Conservation (phyloP, 2,113 vertebrate genomes). For the Dipodomys stephensi region DNA sequence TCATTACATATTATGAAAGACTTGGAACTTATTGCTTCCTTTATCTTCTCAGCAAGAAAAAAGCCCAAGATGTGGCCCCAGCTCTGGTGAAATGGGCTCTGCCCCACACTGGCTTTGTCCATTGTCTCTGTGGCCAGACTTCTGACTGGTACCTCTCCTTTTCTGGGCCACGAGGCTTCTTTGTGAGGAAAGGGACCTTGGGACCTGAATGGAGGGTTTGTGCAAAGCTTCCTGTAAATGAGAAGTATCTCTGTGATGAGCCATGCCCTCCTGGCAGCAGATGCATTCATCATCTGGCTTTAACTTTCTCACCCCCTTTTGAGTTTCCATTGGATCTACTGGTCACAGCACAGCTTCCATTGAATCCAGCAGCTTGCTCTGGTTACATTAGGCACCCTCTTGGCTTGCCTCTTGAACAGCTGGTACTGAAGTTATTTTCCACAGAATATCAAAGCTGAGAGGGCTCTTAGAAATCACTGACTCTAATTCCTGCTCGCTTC, state of each 20-base stretch:
- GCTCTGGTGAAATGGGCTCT: background rate
- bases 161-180: conserved; percentile 42
- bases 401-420: background rate
- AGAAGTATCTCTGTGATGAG: conserved; percentile 36
- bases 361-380: conserved; percentile 47
- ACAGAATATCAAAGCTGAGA: conserved; percentile 35
- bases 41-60: background rate
- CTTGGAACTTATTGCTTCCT: background rate
- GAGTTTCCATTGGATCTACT: conserved; percentile 15
- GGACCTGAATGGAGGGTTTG: conserved; percentile 43
- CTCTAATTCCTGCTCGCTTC: conserved; percentile 13
- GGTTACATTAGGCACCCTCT: conserved; percentile 36
- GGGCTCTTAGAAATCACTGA: background rate
- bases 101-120: conserved; percentile 42
- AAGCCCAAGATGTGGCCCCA: background rate
- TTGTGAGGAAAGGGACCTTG: conserved; percentile 36
- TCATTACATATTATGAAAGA: conserved; percentile 27
- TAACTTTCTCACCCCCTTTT: background rate
- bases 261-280: conserved; percentile 41
- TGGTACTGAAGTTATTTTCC: conserved; percentile 52
- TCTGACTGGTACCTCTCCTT: conserved; percentile 33
- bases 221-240: conserved; percentile 54
- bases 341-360: conserved; percentile 4
- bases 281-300: conserved; percentile 53
- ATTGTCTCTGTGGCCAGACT: background rate